Evolutionary conservation across 2,888 invertebrate species (phyloP).

Genomic region (Melanchra persicariae): DNA sequence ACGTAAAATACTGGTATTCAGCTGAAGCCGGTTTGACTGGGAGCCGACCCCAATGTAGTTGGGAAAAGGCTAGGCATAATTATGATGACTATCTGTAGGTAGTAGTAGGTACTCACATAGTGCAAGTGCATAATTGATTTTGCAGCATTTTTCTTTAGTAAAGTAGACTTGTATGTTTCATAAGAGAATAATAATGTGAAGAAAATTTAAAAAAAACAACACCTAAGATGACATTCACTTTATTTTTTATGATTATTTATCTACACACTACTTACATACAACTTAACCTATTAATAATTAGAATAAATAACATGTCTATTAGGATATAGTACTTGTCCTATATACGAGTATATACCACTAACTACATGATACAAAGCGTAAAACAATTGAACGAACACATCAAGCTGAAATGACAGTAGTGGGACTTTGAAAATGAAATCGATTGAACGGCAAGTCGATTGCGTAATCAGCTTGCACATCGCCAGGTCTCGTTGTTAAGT

Average conservation of each 20-base stretch:
- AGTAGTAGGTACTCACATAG: too few species aligned
- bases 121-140: too few species aligned
- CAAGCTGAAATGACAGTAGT: slow-evolving; percentile 88
- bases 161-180: too few species aligned
- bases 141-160: too few species aligned
- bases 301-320: slow-evolving; percentile 78
- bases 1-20: too few species aligned
- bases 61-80: too few species aligned
- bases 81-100: too few species aligned
- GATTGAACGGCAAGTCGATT: slow-evolving; percentile 87
- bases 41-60: too few species aligned
- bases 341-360: slow-evolving; percentile 78
- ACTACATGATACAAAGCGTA: slow-evolving; percentile 78
- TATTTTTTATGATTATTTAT: not conserved
- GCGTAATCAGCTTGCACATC: slow-evolving; percentile 88
- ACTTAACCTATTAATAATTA: slow-evolving; percentile 70
- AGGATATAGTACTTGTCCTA: slow-evolving; percentile 83
- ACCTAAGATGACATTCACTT: not conserved
- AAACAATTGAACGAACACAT: slow-evolving; percentile 80
- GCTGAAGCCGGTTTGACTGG: too few species aligned
- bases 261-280: slow-evolving; percentile 40
- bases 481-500: slow-evolving; percentile 83
- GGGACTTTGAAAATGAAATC: slow-evolving; percentile 89
- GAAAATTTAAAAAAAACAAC: too few species aligned
- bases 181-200: too few species aligned